Percentiles rank a stretch among this genome's conserved stretches.
These are phyloP conservation scores for Tokudaia muenninki DNA, from an alignment of 2,797 vertebrate genomes.

Conservation along the genomic window DNA sequence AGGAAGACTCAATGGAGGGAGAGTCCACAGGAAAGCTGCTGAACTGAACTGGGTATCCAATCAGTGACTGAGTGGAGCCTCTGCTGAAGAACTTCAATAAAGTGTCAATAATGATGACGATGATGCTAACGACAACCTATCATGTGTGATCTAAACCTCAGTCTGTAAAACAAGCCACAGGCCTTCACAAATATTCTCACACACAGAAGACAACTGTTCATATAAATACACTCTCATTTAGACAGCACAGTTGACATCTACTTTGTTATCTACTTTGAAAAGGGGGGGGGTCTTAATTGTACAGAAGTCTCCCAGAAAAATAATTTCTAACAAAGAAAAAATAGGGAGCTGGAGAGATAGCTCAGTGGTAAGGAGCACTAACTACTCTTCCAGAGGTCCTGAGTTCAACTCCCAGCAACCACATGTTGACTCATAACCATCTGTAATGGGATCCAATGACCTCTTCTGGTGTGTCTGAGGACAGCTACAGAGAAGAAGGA, in stretches of 20 bases:
- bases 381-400: not conserved
- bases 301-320: conserved; percentile 30
- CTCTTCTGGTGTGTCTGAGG: too few relatives aligned
- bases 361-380: not conserved
- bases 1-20: not conserved
- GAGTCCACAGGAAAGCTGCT: not conserved
- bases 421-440: too few relatives aligned
- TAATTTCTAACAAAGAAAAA: not conserved
- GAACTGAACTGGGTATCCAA: conserved; percentile 11
- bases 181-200: conserved; percentile 53
- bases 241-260: conserved; percentile 1
- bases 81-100: conserved; percentile 51
- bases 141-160: conserved; percentile 1
- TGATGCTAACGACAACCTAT: not conserved
- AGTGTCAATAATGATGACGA: not conserved
- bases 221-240: not conserved
- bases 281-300: not conserved
- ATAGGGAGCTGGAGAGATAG: not conserved
- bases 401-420: not conserved
- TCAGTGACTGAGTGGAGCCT: not conserved
- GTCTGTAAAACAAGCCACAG: conserved; percentile 52
- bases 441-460: too few relatives aligned
- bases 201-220: conserved; percentile 60
- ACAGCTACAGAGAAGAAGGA: not conserved
- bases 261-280: not conserved